Evolutionary conservation across 2,888 invertebrate species (phyloP), one percentile per base, ranked within the genome.

Genomic region (Drosophila colorata): DNA sequence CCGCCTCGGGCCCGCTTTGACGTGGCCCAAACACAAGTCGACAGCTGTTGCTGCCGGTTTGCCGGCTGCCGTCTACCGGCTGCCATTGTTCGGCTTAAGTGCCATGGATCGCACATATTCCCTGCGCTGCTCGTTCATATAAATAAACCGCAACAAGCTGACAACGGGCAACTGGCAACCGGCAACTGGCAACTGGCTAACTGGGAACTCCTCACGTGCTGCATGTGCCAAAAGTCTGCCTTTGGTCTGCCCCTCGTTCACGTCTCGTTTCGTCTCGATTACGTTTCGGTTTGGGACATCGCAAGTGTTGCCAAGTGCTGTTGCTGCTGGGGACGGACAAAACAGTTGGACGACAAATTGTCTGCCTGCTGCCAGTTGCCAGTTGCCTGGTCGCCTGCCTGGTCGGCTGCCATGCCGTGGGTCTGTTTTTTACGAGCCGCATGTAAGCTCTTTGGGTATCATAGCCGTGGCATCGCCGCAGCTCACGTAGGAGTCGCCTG

Each of bases 251-350:
- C 31, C 37, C 57, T 57, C 8, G 8, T 2, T 23, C 23, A 6
- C 23, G 8, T 1, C 25, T 8, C 46, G 63, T 14, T 60, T 46
- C 76, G 80, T 76, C 78, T 79, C 78, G 78, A 79, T 79, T 79
- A 79, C 80, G 74, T 87, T 83, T 79, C 67, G 69, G 74, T 86
- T 83, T 84, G 84, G 83, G 81, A 86, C 87, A 83, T 73, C 84
- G 70, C 65, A 78, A 67, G 63, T 72, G 76, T 31, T 76, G 76
- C 69, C 69, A 77, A 85, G 70, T 77, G 74, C 57, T 73, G 76
- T 25, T 68, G 61, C 43, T 78, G 79, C 63, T 59, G 53, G 14
- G 71, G 76, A 70, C 66, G 72, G 70, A 58, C 77, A 80, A 3
- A 60, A 65, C 78, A 80, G 77, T 80, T 80, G 78, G 78, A 79